These are phyloP conservation scores for Uropetala carovei DNA, from an alignment of 2,888 invertebrate genomes.

Conservation along the genomic window DNA sequence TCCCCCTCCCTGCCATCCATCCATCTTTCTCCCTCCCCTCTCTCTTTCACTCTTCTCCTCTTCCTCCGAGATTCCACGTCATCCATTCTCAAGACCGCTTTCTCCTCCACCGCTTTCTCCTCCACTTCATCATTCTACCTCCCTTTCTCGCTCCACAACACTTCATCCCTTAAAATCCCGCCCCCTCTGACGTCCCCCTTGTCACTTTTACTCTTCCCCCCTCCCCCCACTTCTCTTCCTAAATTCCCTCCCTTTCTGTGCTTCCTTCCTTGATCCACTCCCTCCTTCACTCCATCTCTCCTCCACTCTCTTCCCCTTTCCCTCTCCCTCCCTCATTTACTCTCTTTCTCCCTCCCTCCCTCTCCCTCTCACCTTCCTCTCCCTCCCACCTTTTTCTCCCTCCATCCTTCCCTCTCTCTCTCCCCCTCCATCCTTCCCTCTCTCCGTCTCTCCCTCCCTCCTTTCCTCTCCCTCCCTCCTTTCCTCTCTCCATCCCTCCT, in stretches of 20 bases:
- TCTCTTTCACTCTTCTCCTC: not conserved
- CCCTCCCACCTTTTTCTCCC: not conserved
- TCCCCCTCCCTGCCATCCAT: not conserved
- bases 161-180: not conserved
- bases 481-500: not conserved
- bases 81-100: not conserved
- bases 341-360: no score
- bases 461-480: not conserved
- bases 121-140: no score
- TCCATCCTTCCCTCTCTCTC: not conserved
- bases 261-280: not conserved
- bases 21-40: not conserved
- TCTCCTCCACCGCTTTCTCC: no score
- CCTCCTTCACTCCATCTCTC: not conserved
- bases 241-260: not conserved
- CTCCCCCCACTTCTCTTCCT: not conserved
- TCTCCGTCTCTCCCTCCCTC: not conserved
- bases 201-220: no score
- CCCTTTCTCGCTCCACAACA: no score
- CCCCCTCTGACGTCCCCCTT: not conserved
- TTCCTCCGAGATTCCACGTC: not conserved
- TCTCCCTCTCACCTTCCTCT: not conserved
- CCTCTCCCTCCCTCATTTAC: no score
- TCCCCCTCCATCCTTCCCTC: not conserved
- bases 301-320: not conserved